Evolutionary conservation across 2,888 invertebrate species (phyloP), one percentile per base, ranked within the genome.

Genomic region (Escarpia spicata): DNA sequence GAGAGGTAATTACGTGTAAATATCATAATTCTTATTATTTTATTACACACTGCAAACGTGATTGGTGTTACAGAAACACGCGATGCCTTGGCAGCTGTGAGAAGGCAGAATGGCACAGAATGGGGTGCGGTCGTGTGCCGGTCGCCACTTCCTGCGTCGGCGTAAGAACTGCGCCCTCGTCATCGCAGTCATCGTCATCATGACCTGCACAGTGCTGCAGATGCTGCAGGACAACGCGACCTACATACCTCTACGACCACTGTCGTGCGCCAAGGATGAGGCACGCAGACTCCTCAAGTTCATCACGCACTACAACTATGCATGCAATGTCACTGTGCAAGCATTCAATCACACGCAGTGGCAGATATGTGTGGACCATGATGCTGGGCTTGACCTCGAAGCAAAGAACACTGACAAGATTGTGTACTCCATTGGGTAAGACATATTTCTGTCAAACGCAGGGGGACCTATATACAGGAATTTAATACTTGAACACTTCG

Each of bases 391-490:
- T 89, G 95, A 95, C 93, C 91, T 95, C 3, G 95, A 95, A 58
- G 93, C 94, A 6, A 94, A 94, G 75, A 94, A 94, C 75, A 75
- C 26, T 91, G 93, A 93, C 89, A 94, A 95, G 92, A 92, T 95
- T 52, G 94, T 95, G 58, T 96, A 95, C 93, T 95, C 96, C 92
- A 93, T 96, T 52, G 96, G 96, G 96, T 96, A 94, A 94, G 95
- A 94, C 15, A 15, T 75, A 6, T 26, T 3, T 75, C 3, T 26
- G 75, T 75, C n/a, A 19, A 2, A 75, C 19, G 26, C 26, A 26
- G 26, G 75, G 75, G 19, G 26, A 90, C 43, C 43, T 31, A 89
- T 26, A 92, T 92, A 37, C 37, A 91, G 91, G 15, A 37, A 92
- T 89, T 75, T 31, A 12, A 75, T 37, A 15, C 12, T 91, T 45